Conservation (phyloP, 2,113 vertebrate genomes). For the Caranx melampygus region DNA sequence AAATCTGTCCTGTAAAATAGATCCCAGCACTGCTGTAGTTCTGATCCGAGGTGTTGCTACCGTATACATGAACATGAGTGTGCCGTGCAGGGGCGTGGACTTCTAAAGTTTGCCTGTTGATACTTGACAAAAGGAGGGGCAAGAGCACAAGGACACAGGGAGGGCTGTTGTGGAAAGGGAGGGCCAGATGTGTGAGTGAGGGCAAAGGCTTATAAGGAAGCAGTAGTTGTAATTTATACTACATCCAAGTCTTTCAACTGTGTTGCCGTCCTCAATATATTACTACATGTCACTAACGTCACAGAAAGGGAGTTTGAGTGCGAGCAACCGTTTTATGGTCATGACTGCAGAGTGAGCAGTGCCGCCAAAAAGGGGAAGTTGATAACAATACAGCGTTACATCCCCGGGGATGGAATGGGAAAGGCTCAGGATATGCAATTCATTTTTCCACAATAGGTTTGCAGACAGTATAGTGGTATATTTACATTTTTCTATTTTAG, state of each 20-base stretch:
- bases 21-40: conserved; percentile 8
- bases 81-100: conserved; percentile 64
- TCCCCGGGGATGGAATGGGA: conserved; percentile 31
- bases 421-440: background rate
- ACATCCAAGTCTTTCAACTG: conserved; percentile 61
- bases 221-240: conserved; percentile 21
- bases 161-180: conserved; percentile 36
- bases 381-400: conserved; percentile 43
- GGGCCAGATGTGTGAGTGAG: conserved; percentile 18
- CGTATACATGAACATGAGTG: conserved; percentile 45
- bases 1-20: conserved; percentile 2
- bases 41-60: conserved; percentile 32
- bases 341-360: background rate
- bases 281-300: background rate
- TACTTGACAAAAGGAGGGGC: conserved; percentile 79
- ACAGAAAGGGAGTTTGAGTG: background rate
- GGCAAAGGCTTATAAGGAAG: conserved; percentile 41
- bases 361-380: conserved; percentile 58
- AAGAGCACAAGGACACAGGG: conserved; percentile 26
- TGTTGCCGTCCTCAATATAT: conserved; percentile 60
- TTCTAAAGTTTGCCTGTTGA: conserved; percentile 74
- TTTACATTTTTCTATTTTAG: background rate
- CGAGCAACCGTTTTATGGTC: conserved; percentile 18
- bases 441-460: background rate
- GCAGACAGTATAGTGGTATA: background rate